Conservation (phyloP, 1,140 invertebrate species). For the Dryas iulia region DNA sequence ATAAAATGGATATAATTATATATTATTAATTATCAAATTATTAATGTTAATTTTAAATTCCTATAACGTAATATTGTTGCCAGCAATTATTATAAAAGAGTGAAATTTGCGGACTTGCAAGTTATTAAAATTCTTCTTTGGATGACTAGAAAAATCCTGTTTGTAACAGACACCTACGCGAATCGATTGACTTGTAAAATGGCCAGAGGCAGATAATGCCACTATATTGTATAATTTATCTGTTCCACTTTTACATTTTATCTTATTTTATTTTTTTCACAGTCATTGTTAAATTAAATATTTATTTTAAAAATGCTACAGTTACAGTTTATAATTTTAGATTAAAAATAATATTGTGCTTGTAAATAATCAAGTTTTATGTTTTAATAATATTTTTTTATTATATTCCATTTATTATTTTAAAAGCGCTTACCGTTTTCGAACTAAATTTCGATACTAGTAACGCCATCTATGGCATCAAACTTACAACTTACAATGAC, state of each 20-base stretch:
- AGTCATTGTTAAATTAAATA: not conserved
- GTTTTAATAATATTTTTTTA: too few relatives aligned
- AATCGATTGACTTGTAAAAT: slow-evolving; percentile 30
- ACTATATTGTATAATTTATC: slow-evolving; percentile 1
- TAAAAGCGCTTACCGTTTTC: too few relatives aligned
- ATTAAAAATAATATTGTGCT: too few relatives aligned
- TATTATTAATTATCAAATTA: not conserved
- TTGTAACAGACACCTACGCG: slow-evolving; percentile 32
- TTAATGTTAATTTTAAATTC: not conserved
- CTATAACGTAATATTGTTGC: not conserved
- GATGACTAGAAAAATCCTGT: slow-evolving; percentile 31
- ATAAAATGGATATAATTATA: not conserved
- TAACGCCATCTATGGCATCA: slow-evolving; percentile 37
- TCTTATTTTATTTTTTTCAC: not conserved
- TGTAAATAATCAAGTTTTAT: too few relatives aligned
- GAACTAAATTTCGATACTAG: slow-evolving; percentile 8
- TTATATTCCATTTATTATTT: too few relatives aligned
- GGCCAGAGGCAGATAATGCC: slow-evolving; percentile 9
- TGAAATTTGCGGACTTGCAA: slow-evolving; percentile 4
- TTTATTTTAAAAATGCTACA: too few relatives aligned
- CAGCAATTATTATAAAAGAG: not conserved
- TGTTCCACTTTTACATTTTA: not conserved
- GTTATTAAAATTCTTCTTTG: slow-evolving; percentile 29
- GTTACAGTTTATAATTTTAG: too few relatives aligned
- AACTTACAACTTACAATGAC: slow-evolving; percentile 18